Evolutionary conservation across 2,113 vertebrate genomes (phyloP).

Genomic region (Pterocles gutturalis): DNA sequence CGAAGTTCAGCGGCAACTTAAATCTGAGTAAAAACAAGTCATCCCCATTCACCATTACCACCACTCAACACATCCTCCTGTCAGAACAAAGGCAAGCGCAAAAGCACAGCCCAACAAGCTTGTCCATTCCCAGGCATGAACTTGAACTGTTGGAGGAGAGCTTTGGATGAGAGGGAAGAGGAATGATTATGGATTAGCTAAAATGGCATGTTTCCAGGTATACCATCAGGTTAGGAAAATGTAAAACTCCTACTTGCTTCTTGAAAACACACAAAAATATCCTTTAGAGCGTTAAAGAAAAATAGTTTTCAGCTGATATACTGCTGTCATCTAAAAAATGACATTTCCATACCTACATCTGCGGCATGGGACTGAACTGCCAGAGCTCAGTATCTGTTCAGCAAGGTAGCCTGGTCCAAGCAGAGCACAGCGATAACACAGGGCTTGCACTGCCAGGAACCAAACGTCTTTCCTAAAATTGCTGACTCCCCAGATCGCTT

Average conservation of each 20-base stretch:
- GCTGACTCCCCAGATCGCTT: not conserved
- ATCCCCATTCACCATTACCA: rapidly evolving
- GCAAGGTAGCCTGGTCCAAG: not conserved
- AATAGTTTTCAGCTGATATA: not conserved
- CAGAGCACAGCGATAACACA: not conserved
- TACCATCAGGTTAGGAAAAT: not conserved
- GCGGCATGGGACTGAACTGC: not conserved
- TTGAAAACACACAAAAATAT: not conserved
- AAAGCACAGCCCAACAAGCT: not conserved
- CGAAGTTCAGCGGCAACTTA: not conserved
- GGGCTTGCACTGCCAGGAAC: not conserved
- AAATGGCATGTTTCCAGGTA: not conserved
- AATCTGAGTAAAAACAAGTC: not conserved
- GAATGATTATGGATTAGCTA: not conserved
- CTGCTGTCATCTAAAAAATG: not conserved
- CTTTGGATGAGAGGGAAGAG: not conserved
- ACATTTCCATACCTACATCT: not conserved
- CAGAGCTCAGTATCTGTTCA: not conserved
- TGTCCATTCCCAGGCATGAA: not conserved
- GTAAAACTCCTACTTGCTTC: not conserved
- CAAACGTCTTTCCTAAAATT: not conserved
- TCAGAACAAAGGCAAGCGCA: not conserved
- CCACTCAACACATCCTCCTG: not conserved
- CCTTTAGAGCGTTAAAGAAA: not conserved
- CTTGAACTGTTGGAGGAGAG: not conserved